phyloP scores from a whole-genome alignment of 35 echinoderm and acorn worm species.

The Ophioderma brevispina region DNA sequence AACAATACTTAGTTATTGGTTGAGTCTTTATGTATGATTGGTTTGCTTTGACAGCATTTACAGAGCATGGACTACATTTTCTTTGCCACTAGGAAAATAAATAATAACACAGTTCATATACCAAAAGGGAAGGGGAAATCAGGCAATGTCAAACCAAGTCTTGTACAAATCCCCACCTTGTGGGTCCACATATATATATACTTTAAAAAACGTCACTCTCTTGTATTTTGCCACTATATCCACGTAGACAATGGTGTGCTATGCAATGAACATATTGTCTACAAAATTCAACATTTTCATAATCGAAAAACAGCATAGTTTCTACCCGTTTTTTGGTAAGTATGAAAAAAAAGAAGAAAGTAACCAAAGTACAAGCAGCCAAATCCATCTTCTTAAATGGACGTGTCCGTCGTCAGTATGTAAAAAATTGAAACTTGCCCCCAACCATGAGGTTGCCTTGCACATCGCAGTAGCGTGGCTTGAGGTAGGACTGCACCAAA shows the following conservation, averaged over 20 bases:
- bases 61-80: too few species aligned
- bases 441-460: not conserved
- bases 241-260: not conserved
- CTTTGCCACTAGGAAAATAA: too few species aligned
- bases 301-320: not conserved
- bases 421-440: not conserved
- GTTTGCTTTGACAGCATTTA: too few species aligned
- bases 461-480: not conserved
- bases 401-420: too few species aligned
- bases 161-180: not conserved
- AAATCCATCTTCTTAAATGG: not conserved
- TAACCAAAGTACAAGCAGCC: not conserved
- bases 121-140: too few species aligned
- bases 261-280: not conserved
- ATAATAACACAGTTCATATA: too few species aligned
- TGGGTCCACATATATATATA: not conserved
- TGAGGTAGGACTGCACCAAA: not conserved
- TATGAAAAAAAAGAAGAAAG: not conserved
- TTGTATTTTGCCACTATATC: not conserved
- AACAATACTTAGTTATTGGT: too few species aligned
- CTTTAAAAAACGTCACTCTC: not conserved
- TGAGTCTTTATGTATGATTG: too few species aligned
- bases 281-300: not conserved
- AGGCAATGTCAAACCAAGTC: too few species aligned
- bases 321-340: not conserved